Base-by-base conservation (phyloP, 2,888 invertebrate species). In the Metacarcinus magister region DNA sequence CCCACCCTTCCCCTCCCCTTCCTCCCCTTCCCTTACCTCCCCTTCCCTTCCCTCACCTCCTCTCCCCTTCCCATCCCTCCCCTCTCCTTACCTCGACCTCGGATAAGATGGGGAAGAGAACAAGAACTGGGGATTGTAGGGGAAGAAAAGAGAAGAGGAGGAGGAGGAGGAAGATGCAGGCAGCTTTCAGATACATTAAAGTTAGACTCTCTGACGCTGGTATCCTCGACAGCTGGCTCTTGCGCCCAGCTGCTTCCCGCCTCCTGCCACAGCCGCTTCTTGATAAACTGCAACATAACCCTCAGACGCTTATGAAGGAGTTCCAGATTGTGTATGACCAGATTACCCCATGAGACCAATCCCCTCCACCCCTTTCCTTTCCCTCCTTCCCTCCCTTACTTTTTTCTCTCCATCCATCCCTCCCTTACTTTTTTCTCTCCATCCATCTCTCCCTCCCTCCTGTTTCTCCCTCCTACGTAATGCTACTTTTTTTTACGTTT, bases 251-350 rank as follows among this genome's bases (percentile, higher is more conserved):
- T 82, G 82, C 32, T 82, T 32, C 28, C 82, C 82, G 28, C 32
- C 82, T 82, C 82, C 32, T 32, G 32, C 32, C 32, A 10, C 82
- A 82, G 82, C 82, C 82, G 82, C 82, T 32, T 28, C 82, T 32
- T 82, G 82, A 82, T 82, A 82, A 28, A 82, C 32, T 82, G 82
- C 82, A 32, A 82, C 82, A 82, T 82, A 82, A 82, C 82, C 82
- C 82, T 82, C 32, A 82, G 82, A 82, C 82, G 82, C 32, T 82
- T 82, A 82, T 82, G 82, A 82, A 82, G 82, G 82, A 32, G 28
- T 32, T 13, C 82, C 82, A 82, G 82, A 82, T 82, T 82, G 32
- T 82, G 82, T 32, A 82, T 82, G 82, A 82, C 32, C 82, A 32
- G 32, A 82, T 82, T 82, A 82, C 82, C 82, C 28, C 32, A 32